Evolutionary conservation across 1,140 invertebrate genomes (phyloP), one percentile per base, ranked within the genome.

Genomic region (Phocides pigmalion): DNA sequence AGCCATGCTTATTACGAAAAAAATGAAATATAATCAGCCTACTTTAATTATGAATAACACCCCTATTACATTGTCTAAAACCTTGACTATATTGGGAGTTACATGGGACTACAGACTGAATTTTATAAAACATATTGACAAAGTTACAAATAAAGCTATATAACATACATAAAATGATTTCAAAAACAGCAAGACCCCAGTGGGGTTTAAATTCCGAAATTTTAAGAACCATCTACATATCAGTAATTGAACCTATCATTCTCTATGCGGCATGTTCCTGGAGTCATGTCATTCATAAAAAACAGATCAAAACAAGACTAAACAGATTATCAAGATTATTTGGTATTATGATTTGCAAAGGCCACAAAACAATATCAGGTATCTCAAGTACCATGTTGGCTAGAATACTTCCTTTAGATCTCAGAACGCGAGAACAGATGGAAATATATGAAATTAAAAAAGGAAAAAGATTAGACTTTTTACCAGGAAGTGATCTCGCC

Each of bases 121-220:
- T 4, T 66, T 66, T 28, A 37, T 15, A 12, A 6, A 8, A 2
- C 64, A 66, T 15, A 3, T 61, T 0, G 22, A n/a, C 11, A 35
- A 17, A 2, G 16, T 16, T 2, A 11, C 17, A 2, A 16, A 1
- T 9, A 66, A 66, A 35, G 32, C 39, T 1, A 32, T 63, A 6
- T n/a, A 42, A 14, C 0, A 2, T 63, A 0, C 58, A 42, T 8
- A 58, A 68, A 16, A 16, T 1, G 12, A 1, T 68, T 2, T 39
- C 37, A 0, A 14, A 9, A 39, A 12, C 66, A 1, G 28, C 61
- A n/a, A 50, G 37, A 32, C 14, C 50, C 8, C 44, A 14, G 2
- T 68, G 67, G 67, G 66, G 66, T 0, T 17, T 68, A 12, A 42
- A 68, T 4, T 39, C 37, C 11, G 37, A 39, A 2, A 39, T 39